Evolutionary conservation across 1,140 invertebrate genomes (phyloP), one percentile per base, ranked within the genome.

Genomic region (Sipha flava): DNA sequence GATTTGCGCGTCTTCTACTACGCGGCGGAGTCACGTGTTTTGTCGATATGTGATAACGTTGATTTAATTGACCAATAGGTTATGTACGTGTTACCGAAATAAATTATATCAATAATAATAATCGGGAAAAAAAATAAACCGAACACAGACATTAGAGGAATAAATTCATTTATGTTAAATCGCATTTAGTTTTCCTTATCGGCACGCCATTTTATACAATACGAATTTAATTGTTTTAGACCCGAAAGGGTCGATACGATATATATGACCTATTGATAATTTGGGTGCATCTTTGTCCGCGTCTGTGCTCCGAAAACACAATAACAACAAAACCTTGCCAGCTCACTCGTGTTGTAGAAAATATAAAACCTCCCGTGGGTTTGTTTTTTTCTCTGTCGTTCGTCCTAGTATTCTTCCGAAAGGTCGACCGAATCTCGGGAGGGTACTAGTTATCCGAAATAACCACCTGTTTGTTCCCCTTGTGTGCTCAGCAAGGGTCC

Each of bases 381-480:
- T 45, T 26, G 34, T 40, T 21, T 68, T 68, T 43, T 68, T 16
- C 12, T 43, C 7, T 43, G 6, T 26, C 21, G 12, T 45, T 29
- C 16, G 43, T 18, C 34, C 12, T 14, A 26, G n/a, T 26, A 29
- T 45, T 21, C 14, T n/a, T 12, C 64, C 64, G 1, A 26, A 45
- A 40, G 64, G 64, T 26, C 40, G 40, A 45, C 23, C 23, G 16
- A 45, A 68, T 66, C 37, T 68, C 64, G 64, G 37, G 23, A 45
- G 21, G n/a, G 64, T 23, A 40, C 37, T 31, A 31, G n/a, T 66
- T 10, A 10, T 40, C 12, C 21, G 16, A 4, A 47, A 45, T 43
- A 70, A 70, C 66, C 66, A 70, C 66, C 66, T 70, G 66, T 70
- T 70, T n/a, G 40, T 26, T 70, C 23, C 23, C 66, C 66, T 64